Conservation (phyloP, 2,797 vertebrate genomes). For the Falco biarmicus region DNA sequence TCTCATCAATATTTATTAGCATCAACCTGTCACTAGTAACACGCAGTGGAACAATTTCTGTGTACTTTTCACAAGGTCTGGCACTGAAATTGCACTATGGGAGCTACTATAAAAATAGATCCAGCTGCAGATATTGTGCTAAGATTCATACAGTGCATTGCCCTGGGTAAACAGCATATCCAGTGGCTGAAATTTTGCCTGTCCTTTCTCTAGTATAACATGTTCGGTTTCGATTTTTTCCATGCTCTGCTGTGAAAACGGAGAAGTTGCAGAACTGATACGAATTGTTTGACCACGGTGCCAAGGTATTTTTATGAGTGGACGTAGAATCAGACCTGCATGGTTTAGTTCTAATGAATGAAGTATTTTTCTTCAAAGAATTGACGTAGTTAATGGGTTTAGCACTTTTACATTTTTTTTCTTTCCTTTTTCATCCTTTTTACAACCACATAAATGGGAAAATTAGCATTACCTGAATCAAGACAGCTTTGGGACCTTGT, state of each 20-base stretch:
- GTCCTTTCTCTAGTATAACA: neutral
- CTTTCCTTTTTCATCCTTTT: neutral
- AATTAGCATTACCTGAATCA: neutral
- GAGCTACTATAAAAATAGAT: neutral
- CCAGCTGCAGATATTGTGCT: neutral
- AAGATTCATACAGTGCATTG: neutral
- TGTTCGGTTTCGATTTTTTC: neutral
- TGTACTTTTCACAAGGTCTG: neutral
- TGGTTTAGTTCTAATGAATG: neutral
- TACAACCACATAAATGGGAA: neutral
- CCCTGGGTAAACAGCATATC: neutral
- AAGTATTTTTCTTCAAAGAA: neutral
- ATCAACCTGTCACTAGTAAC: neutral
- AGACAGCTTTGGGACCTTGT: neutral
- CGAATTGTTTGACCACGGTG: fast-evolving
- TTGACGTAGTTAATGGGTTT: neutral
- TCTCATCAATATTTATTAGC: neutral
- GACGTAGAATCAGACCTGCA: neutral
- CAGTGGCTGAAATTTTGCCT: fast-evolving
- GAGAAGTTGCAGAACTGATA: neutral
- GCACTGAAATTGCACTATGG: fast-evolving
- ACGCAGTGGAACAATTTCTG: neutral
- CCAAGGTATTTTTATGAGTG: neutral
- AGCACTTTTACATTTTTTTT: neutral
- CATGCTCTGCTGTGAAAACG: fast-evolving